phyloP scores from a whole-genome alignment of 2,797 vertebrate genomes.

The Urosaurus nigricauda region DNA sequence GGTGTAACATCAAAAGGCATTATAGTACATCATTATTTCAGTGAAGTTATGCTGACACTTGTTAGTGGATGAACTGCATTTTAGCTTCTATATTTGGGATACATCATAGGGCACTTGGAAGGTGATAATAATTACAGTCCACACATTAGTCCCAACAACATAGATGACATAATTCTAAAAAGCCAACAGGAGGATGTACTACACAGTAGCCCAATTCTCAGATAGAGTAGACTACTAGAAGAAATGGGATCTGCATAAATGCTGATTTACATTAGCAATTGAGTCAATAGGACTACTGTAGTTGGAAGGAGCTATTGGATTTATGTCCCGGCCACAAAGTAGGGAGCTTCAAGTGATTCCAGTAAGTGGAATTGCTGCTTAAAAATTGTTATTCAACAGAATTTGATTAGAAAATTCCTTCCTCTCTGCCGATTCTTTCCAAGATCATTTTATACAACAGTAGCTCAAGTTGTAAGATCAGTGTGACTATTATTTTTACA shows the following conservation, averaged over 20 bases:
- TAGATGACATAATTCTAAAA: background rate
- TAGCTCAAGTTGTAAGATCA: background rate
- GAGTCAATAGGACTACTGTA: no score
- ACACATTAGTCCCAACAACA: background rate
- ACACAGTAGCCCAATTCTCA: background rate
- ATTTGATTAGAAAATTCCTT: background rate
- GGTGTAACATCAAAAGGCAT: background rate
- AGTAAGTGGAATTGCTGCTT: background rate
- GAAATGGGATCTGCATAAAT: no score
- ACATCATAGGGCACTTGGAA: background rate
- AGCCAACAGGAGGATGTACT: background rate
- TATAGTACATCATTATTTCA: background rate
- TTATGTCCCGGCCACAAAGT: no score
- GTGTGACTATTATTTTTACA: background rate
- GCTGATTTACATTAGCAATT: no score
- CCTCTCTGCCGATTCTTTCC: background rate
- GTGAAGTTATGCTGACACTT: background rate
- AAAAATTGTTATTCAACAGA: background rate
- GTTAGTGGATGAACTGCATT: background rate
- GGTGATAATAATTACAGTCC: no score
- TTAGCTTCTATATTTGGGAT: background rate
- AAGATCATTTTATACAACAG: background rate
- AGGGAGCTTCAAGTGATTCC: no score
- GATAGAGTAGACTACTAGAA: no score
- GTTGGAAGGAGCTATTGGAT: no score